phyloP scores from a whole-genome alignment of 2,113 vertebrate species.

The Engystomops pustulosus region DNA sequence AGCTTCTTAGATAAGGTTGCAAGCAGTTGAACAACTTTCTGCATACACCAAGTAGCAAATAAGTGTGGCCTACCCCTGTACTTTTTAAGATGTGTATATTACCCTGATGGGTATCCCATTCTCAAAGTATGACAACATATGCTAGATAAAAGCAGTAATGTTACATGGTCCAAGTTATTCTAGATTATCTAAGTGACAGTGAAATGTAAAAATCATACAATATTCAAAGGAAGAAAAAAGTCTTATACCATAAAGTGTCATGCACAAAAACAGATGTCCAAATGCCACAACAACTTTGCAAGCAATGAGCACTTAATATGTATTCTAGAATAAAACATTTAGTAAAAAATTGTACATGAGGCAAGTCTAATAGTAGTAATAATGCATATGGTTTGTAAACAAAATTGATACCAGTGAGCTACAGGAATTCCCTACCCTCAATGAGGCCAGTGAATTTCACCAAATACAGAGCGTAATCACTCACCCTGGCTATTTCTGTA shows the following conservation, averaged over 20 bases:
- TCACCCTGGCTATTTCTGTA: not conserved
- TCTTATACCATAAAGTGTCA: not conserved
- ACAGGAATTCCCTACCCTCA: not conserved
- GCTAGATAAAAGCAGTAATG: not conserved
- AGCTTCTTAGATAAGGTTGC: not conserved
- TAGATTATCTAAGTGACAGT: not conserved
- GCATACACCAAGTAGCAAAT: conserved; percentile 25
- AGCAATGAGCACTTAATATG: conserved; percentile 1
- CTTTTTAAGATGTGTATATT: not conserved
- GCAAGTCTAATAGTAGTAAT: not conserved
- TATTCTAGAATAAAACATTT: not conserved
- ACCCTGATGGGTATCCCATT: not conserved
- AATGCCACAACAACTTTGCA: not conserved
- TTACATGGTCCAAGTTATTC: not conserved
- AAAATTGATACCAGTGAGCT: not conserved
- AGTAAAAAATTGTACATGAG: not conserved
- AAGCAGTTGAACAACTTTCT: conserved; percentile 6
- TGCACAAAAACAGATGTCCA: conserved; percentile 29
- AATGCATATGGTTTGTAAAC: conserved; percentile 8
- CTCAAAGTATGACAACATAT: not conserved
- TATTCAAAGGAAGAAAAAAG: not conserved
- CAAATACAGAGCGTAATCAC: not conserved
- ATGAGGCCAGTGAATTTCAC: not conserved
- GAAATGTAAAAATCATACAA: not conserved
- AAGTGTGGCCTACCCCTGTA: not conserved